Base-by-base conservation (phyloP, 2,888 invertebrate species). In the Mycogona germanica region DNA sequence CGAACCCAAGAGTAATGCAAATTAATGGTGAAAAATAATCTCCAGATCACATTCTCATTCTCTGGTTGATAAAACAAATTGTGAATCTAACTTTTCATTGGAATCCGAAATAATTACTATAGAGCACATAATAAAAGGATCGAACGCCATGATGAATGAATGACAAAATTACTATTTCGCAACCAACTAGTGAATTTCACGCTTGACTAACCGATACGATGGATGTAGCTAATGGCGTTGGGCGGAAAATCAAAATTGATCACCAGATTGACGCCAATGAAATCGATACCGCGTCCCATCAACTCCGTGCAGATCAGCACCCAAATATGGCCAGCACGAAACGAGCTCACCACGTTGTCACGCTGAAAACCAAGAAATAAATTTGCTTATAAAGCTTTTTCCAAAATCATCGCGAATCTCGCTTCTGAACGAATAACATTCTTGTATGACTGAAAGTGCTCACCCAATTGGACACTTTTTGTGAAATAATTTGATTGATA, bases 201-300 rank as follows among this genome's bases (percentile, higher is more conserved):
- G 50, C 64, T n/a, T n/a, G n/a, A n/a, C n/a, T n/a, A n/a, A 63
- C 84, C 86, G 57, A 83, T 79, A 57, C 92, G 78, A 72, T 93
- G 95, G 63, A 95, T 83, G 65, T 95, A 95, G 0, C 88, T 81
- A 63, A 92, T 87, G 55, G 84, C 81, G 1, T 85, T 82, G 0
- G 85, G 82, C 19, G 97, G 97, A 70, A 97, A 91, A 74, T 98
- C 97, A 68, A 93, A 98, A 75, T 98, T 98, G 60, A 98, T 76
- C 29, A 98, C 95, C 28, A 97, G 75, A 74, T 91, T 93, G 45
- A 98, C 91, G 1, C 92, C 92, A 64, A 88, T 88, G 70, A 97
- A 93, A 73, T 97, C 97, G 59, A 97, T 86, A 60, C 97, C 97
- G 60, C 97, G 80, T 0, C 91, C 87, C 87, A 97, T 85, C 60